Conservation (phyloP, 2,888 invertebrate genomes). For the Poecilobothrus nobilitatus region DNA sequence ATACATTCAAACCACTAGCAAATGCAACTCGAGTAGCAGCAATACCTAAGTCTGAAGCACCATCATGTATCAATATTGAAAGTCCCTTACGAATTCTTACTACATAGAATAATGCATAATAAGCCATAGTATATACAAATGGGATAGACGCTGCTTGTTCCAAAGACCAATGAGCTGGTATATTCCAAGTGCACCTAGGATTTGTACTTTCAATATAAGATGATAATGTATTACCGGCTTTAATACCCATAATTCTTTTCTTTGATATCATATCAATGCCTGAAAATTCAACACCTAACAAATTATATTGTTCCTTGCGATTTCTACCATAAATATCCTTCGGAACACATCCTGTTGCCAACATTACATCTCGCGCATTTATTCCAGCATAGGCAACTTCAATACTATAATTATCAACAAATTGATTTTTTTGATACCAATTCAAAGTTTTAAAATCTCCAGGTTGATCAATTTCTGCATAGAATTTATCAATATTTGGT, state of each 20-base stretch:
- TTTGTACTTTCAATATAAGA: conserved; percentile 31
- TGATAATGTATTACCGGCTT: conserved; percentile 45
- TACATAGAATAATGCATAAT: conserved; percentile 66
- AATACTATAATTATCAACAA: conserved; percentile 46
- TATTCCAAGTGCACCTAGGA: conserved; percentile 40
- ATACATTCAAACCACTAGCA: conserved; percentile 50
- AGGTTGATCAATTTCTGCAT: conserved; percentile 59
- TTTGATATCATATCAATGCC: conserved; percentile 49
- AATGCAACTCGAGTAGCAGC: conserved; percentile 57
- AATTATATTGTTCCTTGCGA: conserved; percentile 51
- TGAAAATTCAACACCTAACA: conserved; percentile 57
- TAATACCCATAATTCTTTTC: conserved; percentile 53
- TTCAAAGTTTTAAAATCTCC: conserved; percentile 74
- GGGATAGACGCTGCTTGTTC: conserved; percentile 60
- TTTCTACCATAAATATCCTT: conserved; percentile 63
- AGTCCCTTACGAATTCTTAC: conserved; percentile 47
- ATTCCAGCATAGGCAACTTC: conserved; percentile 57
- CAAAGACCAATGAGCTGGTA: conserved; percentile 53
- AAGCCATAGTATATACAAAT: conserved; percentile 54
- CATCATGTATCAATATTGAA: conserved; percentile 40
- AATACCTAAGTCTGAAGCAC: conserved; percentile 54
- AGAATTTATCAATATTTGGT: conserved; percentile 53
- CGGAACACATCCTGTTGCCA: conserved; percentile 77
- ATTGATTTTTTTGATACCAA: conserved; percentile 62
- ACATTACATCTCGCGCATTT: conserved; percentile 89